These are phyloP conservation scores for Taurulus bubalis DNA, from an alignment of 2,113 vertebrate species.

Conservation along the genomic window DNA sequence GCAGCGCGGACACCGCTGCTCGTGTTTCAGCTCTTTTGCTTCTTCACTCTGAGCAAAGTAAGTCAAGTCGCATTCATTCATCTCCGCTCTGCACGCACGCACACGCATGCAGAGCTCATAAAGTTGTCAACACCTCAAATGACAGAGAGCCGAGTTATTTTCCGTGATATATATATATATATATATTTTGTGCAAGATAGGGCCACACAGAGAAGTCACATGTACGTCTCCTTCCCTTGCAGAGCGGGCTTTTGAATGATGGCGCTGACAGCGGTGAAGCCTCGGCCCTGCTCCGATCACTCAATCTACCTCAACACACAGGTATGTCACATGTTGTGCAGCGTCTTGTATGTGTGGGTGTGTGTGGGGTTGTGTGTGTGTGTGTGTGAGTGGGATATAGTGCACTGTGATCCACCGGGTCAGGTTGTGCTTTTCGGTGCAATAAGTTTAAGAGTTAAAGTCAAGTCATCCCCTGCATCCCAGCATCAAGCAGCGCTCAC, in stretches of 20 bases:
- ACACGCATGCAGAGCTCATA: slow-evolving; percentile 29
- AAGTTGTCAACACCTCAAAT: slow-evolving; percentile 34
- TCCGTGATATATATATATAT: too few species aligned
- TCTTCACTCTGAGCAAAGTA: slow-evolving; percentile 64
- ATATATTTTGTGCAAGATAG: not conserved
- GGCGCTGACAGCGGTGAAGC: slow-evolving; percentile 33
- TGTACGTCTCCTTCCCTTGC: slow-evolving; percentile 16
- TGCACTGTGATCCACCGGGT: fast-evolving
- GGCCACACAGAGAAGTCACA: not conserved
- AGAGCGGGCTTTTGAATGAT: slow-evolving; percentile 49
- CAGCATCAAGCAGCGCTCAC: slow-evolving; percentile 62
- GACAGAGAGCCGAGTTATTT: slow-evolving; percentile 13
- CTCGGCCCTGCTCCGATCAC: slow-evolving; percentile 65
- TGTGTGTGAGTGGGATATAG: not conserved
- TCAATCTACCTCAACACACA: slow-evolving; percentile 78
- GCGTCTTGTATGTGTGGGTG: not conserved
- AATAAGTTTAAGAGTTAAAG: not conserved
- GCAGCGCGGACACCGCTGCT: slow-evolving; percentile 35
- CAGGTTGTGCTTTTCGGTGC: too few species aligned
- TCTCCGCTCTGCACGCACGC: slow-evolving; percentile 2
- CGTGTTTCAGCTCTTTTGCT: slow-evolving; percentile 66
- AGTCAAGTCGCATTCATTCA: slow-evolving; percentile 38
- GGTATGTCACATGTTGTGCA: slow-evolving; percentile 52
- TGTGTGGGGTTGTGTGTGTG: not conserved
- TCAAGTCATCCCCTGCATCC: not conserved